Percentiles rank a stretch among this genome's conserved stretches.
These are phyloP conservation scores for Dipodomys merriami DNA, from an alignment of 2,113 vertebrate species.

Conservation along the genomic window DNA sequence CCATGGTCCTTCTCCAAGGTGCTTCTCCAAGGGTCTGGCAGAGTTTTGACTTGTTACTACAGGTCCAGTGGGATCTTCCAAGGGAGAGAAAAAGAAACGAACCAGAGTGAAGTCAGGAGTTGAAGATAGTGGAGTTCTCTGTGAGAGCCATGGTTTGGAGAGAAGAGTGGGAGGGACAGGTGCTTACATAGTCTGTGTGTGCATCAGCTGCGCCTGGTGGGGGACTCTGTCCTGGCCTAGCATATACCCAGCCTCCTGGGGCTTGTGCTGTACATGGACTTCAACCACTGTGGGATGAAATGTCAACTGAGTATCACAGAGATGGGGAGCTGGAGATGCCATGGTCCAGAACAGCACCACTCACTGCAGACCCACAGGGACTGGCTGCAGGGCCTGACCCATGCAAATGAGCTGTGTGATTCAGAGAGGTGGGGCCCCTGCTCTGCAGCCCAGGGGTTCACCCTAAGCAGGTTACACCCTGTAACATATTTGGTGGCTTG, in stretches of 20 bases:
- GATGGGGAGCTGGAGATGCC: too few relatives aligned
- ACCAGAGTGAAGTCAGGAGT: too few relatives aligned
- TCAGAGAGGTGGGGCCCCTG: not conserved
- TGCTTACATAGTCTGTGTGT: not conserved
- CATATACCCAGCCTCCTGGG: not conserved
- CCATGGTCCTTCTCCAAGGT: too few relatives aligned
- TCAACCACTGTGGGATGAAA: not conserved
- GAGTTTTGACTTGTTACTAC: not conserved
- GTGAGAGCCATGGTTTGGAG: too few relatives aligned
- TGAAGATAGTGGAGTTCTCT: not conserved
- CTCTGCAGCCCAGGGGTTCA: not conserved
- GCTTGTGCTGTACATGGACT: not conserved
- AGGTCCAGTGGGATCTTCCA: not conserved
- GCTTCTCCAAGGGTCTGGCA: too few relatives aligned
- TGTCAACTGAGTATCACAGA: not conserved
- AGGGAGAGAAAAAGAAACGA: not conserved
- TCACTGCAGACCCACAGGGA: not conserved
- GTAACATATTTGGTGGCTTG: too few relatives aligned
- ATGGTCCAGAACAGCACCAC: not conserved
- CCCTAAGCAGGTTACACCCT: too few relatives aligned
- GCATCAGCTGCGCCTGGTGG: accelerated
- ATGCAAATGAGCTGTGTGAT: too few relatives aligned
- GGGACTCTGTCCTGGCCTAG: not conserved
- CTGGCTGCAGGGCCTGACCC: accelerated
- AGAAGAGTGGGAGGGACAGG: not conserved